Conservation (phyloP, 2,797 vertebrate species). For the Nannoperca australis region DNA sequence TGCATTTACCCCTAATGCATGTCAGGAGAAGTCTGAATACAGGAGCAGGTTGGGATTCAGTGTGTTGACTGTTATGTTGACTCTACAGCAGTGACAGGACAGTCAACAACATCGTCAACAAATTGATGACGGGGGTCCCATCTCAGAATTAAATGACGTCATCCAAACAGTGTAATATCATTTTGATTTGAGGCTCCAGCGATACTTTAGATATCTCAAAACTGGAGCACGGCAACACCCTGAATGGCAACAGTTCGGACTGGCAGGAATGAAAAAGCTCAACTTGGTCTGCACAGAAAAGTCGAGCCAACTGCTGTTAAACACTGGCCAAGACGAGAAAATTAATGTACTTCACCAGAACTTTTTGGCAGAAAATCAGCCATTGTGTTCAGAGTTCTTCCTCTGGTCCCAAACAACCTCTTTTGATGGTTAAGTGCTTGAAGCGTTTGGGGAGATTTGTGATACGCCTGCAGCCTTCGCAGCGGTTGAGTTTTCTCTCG, state of each 20-base stretch:
- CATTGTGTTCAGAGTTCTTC: constrained; percentile 28
- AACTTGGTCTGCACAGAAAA: constrained; percentile 15
- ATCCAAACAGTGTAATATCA: constrained; percentile 22
- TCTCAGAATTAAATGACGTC: constrained; percentile 27
- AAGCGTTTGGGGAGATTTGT: constrained; percentile 37
- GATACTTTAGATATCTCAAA: constrained; percentile 30
- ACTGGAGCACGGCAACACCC: constrained; percentile 12
- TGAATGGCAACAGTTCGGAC: constrained; percentile 32
- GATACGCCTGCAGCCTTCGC: constrained; percentile 12
- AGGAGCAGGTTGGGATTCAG: constrained; percentile 27
- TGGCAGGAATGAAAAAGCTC: constrained; percentile 23
- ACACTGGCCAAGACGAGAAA: constrained; percentile 43
- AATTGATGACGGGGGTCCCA: constrained; percentile 18
- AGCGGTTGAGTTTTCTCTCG: constrained; percentile 49
- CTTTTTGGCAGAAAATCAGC: constrained; percentile 44
- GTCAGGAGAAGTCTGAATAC: constrained; percentile 18
- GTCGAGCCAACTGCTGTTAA: constrained; percentile 36
- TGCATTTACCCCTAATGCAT: constrained; percentile 9
- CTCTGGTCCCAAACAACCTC: constrained; percentile 30
- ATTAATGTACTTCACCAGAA: constrained; percentile 33
- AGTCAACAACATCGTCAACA: constrained; percentile 6
- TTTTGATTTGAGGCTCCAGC: constrained; percentile 40
- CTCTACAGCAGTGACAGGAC: constrained; percentile 31
- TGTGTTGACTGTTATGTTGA: constrained; percentile 20
- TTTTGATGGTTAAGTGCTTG: constrained; percentile 33